Evolutionary conservation across 2,888 invertebrate genomes (phyloP).

Genomic region (Anodontia alba): DNA sequence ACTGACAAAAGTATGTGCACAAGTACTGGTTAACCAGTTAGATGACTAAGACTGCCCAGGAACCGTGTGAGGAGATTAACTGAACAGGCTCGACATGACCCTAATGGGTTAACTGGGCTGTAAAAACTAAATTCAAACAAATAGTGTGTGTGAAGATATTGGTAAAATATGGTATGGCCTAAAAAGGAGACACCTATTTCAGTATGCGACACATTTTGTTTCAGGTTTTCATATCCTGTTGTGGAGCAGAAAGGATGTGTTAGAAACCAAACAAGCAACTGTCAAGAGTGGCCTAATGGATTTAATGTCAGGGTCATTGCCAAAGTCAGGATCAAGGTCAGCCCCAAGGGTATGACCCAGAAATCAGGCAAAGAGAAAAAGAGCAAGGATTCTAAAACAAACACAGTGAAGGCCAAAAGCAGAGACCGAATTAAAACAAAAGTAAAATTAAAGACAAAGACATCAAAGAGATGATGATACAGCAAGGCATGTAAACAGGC

Average conservation of each 20-base stretch:
- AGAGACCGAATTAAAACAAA: slow-evolving; percentile 50
- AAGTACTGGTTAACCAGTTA: no score
- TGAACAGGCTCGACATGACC: no score
- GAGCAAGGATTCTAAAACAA: slow-evolving; percentile 42
- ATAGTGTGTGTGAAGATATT: no score
- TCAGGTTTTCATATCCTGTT: slow-evolving; percentile 72
- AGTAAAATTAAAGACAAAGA: slow-evolving; percentile 38
- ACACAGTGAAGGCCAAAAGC: slow-evolving; percentile 55
- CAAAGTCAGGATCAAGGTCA: neutral
- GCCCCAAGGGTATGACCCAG: neutral
- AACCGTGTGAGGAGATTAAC: no score
- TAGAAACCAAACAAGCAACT: slow-evolving; percentile 55
- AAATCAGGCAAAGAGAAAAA: slow-evolving; percentile 21
- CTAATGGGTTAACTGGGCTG: no score
- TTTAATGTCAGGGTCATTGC: slow-evolving; percentile 1
- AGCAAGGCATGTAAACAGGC: no score
- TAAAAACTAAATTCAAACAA: no score
- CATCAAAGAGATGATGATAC: slow-evolving; percentile 17
- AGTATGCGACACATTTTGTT: no score
- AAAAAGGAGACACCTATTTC: no score
- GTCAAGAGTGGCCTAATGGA: slow-evolving; percentile 17
- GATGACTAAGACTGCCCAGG: no score
- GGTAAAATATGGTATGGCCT: no score
- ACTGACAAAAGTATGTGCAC: no score
- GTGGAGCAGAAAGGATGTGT: slow-evolving; percentile 69